Evolutionary conservation across 2,797 vertebrate genomes (phyloP).

Genomic region (Scolopax rusticola): DNA sequence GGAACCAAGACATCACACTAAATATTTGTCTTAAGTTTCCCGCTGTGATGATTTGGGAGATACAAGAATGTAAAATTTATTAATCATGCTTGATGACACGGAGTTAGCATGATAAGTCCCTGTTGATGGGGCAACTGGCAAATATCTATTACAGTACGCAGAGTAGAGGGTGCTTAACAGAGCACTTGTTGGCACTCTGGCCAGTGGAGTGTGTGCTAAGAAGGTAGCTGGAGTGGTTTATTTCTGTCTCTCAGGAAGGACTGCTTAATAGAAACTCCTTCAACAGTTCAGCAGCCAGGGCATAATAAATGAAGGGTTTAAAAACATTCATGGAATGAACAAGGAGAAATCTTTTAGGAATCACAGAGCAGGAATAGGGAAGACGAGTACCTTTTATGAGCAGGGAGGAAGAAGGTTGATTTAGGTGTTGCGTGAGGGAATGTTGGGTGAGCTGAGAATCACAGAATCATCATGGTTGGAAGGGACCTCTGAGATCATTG

Average conservation of each 20-base stretch:
- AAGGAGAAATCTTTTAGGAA: not conserved
- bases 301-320: not conserved
- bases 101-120: not conserved
- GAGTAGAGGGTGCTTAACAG: not conserved
- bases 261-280: not conserved
- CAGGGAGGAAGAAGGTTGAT: not conserved
- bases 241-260: not conserved
- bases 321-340: not conserved
- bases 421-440: not conserved
- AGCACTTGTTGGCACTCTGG: constrained; percentile 20
- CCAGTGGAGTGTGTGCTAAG: constrained; percentile 13
- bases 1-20: not conserved
- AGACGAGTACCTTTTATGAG: not conserved
- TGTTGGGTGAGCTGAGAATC: not conserved
- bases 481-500: no score
- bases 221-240: not conserved
- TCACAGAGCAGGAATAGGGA: not conserved
- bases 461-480: no score
- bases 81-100: not conserved
- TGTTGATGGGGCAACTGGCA: not conserved
- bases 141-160: not conserved
- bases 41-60: not conserved
- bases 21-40: constrained; percentile 1
- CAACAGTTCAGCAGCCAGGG: not conserved
- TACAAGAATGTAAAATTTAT: not conserved